Percentiles rank a stretch among this genome's conserved stretches.
Evolutionary conservation across 1,140 invertebrate species (phyloP).

Genomic region (Lucilia cuprina): DNA sequence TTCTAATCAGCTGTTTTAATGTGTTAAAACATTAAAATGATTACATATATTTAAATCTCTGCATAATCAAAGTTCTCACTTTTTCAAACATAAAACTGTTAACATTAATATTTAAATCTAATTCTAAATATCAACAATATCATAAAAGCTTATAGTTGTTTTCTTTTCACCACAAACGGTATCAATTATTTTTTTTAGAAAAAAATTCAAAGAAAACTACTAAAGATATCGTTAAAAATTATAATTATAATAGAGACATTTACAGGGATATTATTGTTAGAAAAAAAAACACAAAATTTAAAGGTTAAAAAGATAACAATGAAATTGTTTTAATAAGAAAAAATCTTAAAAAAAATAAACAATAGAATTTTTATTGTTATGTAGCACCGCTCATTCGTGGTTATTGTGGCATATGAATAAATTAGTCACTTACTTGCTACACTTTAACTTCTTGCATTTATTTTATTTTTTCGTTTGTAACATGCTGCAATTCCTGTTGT

Average conservation of each 20-base stretch:
- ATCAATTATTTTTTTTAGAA: background rate
- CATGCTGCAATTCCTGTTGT: background rate
- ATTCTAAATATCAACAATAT: too few relatives aligned
- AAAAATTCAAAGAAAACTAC: background rate
- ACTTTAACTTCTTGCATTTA: background rate
- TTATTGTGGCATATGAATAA: slow-evolving; percentile 7
- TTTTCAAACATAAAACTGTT: too few relatives aligned
- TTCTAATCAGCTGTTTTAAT: too few relatives aligned
- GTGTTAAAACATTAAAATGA: too few relatives aligned
- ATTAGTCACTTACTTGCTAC: slow-evolving; percentile 2
- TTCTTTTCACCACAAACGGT: background rate
- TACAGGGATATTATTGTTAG: background rate
- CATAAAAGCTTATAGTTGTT: too few relatives aligned
- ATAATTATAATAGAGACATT: background rate
- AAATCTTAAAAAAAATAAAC: background rate
- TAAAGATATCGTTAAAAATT: background rate
- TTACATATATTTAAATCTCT: too few relatives aligned
- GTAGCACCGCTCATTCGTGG: background rate
- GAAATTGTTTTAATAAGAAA: background rate
- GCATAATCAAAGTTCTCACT: too few relatives aligned
- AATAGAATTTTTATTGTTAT: background rate
- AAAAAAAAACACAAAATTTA: background rate
- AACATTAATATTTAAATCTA: too few relatives aligned
- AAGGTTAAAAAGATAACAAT: slow-evolving; percentile 3
- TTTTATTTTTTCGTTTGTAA: background rate